Base-by-base conservation (phyloP, 2,888 invertebrate species). In the Andrena bucephala region DNA sequence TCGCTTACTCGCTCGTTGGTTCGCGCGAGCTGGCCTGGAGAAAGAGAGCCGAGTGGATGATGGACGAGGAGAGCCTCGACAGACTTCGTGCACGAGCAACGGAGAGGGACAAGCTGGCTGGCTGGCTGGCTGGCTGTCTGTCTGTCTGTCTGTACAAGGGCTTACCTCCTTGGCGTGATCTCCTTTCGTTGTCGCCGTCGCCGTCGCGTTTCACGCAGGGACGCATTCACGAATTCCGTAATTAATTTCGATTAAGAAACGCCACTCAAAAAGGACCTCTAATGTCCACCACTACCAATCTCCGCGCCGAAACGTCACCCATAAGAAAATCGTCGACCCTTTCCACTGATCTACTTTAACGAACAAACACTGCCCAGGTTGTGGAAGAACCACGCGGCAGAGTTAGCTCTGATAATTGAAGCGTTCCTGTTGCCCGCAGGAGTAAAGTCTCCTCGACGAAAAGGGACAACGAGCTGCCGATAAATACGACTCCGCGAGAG, bases 101-200 rank as follows among this genome's bases (percentile, higher is more conserved):
- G 60, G 57, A 77, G 76, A 81, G 65, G 63, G 74, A 83, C 83
- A 70, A 16, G 42, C 13, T 42, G 36, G 10, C 42, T 42, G 13
- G 36, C 36, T 8, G 77, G 82, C 62, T 36, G 60, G 50, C 57
- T 69, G 57, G 54, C 80, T 77, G 82, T 69, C 85, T 84, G 89
- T 84, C 88, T 90, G 82, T 73, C 85, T 84, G 89, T 84, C 88
- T 90, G 65, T 87, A 87, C 87, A 89, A 89, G 89, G 90, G 83
- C 80, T 88, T 88, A 86, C 87, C 88, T 89, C 85, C 80, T 84
- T 85, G 72, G 78, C 81, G 86, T 87, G 90, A 88, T 91, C 88
- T 90, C 86, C 83, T 90, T 90, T 88, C 89, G 85, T 87, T 86
- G 87, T 84, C 75, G 72, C 66, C 31, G 36, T 62, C 42, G 16